phyloP scores from a whole-genome alignment of 2,797 vertebrate species.

The Antrozous pallidus region DNA sequence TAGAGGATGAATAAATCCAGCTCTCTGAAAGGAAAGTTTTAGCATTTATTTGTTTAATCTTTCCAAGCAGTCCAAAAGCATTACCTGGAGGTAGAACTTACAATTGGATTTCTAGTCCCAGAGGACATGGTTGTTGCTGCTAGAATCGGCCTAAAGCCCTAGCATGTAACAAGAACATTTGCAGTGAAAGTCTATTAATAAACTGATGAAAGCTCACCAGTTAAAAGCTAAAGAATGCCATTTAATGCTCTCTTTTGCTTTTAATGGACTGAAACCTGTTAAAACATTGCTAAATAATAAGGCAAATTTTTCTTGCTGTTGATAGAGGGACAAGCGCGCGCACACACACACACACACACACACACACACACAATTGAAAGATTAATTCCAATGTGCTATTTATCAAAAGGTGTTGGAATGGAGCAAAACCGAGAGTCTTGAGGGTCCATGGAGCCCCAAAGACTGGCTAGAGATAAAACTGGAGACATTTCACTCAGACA shows the following conservation, averaged over 20 bases:
- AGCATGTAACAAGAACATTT: constrained; percentile 43
- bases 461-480: constrained; percentile 41
- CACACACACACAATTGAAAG: background rate
- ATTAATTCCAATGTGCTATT: background rate
- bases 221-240: constrained; percentile 64
- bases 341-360: background rate
- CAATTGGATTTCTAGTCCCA: constrained; percentile 72
- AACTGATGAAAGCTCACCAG: constrained; percentile 45
- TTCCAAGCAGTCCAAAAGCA: constrained; percentile 62
- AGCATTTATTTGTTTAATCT: constrained; percentile 70
- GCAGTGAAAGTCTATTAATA: constrained; percentile 67
- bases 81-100: constrained; percentile 68
- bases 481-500: constrained; percentile 49
- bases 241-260: constrained; percentile 68
- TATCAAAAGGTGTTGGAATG: rapidly evolving
- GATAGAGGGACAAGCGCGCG: background rate
- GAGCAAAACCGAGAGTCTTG: background rate
- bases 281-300: constrained; percentile 66
- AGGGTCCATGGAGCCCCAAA: background rate
- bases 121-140: constrained; percentile 42
- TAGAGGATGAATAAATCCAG: constrained; percentile 43
- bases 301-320: background rate
- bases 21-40: constrained; percentile 48
- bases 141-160: constrained; percentile 12
- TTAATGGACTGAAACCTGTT: constrained; percentile 69